A percentile compares a stretch with the other conserved stretches of the same genome.
These are phyloP conservation scores for Vultur gryphus DNA, from an alignment of 2,797 vertebrate species.

Conservation along the genomic window DNA sequence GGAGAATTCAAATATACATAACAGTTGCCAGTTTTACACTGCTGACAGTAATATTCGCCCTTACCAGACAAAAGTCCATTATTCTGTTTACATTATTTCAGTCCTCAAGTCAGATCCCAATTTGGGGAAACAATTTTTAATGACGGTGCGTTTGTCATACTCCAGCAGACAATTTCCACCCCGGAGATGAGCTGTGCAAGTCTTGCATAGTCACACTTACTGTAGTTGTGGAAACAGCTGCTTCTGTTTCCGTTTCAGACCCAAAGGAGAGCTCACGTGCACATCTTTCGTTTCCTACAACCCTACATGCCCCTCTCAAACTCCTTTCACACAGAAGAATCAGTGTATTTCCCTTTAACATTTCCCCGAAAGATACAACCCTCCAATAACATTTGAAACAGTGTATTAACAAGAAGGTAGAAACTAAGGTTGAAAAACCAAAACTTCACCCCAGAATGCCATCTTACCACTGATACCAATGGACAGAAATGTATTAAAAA, in stretches of 20 bases:
- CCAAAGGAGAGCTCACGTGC: not conserved
- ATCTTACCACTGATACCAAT: not conserved
- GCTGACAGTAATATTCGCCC: not conserved
- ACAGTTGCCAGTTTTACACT: not conserved
- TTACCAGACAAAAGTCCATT: not conserved
- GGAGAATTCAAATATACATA: not conserved
- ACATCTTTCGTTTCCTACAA: not conserved
- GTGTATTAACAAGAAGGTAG: not conserved
- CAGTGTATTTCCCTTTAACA: not conserved
- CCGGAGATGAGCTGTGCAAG: not conserved
- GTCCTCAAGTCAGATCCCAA: not conserved
- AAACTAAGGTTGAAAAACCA: not conserved
- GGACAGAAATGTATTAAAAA: not conserved
- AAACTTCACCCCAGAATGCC: not conserved
- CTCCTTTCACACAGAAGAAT: not conserved
- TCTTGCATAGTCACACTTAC: not conserved
- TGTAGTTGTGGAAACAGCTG: not conserved
- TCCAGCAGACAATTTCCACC: not conserved
- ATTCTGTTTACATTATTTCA: not conserved
- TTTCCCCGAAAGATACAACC: not conserved
- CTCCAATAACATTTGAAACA: not conserved
- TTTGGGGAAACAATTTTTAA: not conserved
- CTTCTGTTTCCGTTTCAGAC: not conserved
- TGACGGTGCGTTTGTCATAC: not conserved
- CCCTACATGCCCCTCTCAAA: not conserved